Percentiles rank a stretch among this genome's conserved stretches.
phyloP scores from a whole-genome alignment of 2,888 invertebrate genomes.

The Zaprionus obscuricornis region DNA sequence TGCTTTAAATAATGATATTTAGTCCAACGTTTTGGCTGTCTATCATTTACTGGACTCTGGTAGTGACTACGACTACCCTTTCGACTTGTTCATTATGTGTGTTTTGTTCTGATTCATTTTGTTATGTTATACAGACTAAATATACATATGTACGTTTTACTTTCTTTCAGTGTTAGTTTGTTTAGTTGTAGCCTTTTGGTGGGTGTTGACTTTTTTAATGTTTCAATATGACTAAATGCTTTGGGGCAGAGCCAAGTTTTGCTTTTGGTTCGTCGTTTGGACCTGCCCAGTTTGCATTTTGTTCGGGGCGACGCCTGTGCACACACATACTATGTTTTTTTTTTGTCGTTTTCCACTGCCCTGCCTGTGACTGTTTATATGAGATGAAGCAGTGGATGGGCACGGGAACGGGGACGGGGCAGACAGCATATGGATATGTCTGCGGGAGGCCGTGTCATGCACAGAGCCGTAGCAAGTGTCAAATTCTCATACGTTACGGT shows the following conservation, averaged over 20 bases:
- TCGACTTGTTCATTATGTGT: constrained; percentile 63
- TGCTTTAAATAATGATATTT: constrained; percentile 20
- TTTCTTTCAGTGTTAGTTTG: constrained; percentile 31
- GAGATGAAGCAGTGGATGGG: neutral
- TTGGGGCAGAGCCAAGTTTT: constrained; percentile 45
- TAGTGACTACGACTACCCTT: constrained; percentile 33
- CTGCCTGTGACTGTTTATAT: constrained; percentile 24
- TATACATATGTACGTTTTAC: too few species aligned
- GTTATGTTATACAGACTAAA: too few species aligned
- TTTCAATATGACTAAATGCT: constrained; percentile 79
- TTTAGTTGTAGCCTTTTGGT: constrained; percentile 61
- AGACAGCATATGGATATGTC: constrained; percentile 35
- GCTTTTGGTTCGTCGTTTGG: constrained; percentile 26
- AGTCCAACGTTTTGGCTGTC: constrained; percentile 27
- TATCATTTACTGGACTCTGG: constrained; percentile 27
- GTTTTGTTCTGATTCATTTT: too few species aligned
- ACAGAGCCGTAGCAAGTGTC: constrained; percentile 64
- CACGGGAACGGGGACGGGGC: too few species aligned
- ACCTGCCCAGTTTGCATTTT: constrained; percentile 53
- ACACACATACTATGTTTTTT: constrained; percentile 6
- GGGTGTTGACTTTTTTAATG: constrained; percentile 80
- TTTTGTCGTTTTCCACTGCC: constrained; percentile 5
- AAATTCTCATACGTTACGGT: constrained; percentile 66
- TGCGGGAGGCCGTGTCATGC: constrained; percentile 51
- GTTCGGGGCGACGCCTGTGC: constrained; percentile 42